Evolutionary conservation across 1,140 invertebrate species (phyloP).

Genomic region (Ericerus pela): DNA sequence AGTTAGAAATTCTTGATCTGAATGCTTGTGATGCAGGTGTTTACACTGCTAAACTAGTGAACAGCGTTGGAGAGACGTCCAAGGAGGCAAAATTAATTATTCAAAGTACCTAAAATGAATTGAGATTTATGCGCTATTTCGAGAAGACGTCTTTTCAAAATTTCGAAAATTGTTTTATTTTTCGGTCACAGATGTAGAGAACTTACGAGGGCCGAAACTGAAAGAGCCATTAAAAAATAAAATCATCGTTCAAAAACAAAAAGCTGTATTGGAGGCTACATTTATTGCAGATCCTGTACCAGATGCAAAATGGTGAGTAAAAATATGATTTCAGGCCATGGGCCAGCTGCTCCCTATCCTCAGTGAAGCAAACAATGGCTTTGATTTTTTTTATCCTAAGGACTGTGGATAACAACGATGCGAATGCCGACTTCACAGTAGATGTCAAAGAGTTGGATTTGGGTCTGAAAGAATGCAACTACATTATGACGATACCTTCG

Average conservation of each 20-base stretch:
- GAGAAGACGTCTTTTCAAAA: neutral
- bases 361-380: neutral
- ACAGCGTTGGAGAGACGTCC: conserved; percentile 55
- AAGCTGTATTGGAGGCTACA: conserved; percentile 54
- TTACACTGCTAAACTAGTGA: conserved; percentile 58
- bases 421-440: conserved; percentile 32
- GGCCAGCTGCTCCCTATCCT: neutral
- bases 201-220: conserved; percentile 61
- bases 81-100: conserved; percentile 53
- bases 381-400: conserved; percentile 25
- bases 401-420: conserved; percentile 34
- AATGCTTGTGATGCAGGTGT: conserved; percentile 55
- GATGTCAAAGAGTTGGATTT: conserved; percentile 50
- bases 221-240: conserved; percentile 46
- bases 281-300: conserved; percentile 66
- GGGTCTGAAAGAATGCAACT: conserved; percentile 56
- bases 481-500: conserved; percentile 47
- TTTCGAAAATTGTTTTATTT: neutral
- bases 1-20: conserved; percentile 46
- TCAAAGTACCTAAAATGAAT: conserved; percentile 38
- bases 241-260: conserved; percentile 50
- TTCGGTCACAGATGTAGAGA: conserved; percentile 42
- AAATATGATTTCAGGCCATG: too few relatives aligned
- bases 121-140: neutral
- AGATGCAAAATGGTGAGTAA: conserved; percentile 41